Percentiles rank a stretch among this genome's conserved stretches.
These are phyloP conservation scores for Rhea pennata DNA, from an alignment of 2,113 vertebrate genomes.

Conservation along the genomic window DNA sequence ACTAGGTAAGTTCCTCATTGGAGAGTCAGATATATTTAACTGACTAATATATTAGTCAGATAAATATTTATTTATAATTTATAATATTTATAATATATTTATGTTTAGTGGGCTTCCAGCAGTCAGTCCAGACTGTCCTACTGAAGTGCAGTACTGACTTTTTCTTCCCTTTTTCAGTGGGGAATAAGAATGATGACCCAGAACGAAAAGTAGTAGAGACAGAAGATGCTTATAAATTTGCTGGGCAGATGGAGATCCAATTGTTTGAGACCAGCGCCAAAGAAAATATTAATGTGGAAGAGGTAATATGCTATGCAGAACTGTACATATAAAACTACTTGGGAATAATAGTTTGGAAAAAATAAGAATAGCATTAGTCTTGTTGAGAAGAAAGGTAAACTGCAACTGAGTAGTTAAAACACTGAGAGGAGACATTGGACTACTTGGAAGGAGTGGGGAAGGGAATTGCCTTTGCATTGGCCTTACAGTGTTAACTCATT, in stretches of 20 bases:
- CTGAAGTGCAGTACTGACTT: background rate
- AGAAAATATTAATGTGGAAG: conserved; percentile 98
- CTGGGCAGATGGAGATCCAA: conserved; percentile 98
- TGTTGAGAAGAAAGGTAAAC: background rate
- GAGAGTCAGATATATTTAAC: background rate
- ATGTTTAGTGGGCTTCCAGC: background rate
- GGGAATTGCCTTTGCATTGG: background rate
- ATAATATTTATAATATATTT: background rate
- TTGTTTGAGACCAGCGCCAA: conserved; percentile 99
- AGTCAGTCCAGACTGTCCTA: background rate
- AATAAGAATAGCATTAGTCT: background rate
- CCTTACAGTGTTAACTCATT: rapidly evolving
- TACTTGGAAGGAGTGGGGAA: background rate
- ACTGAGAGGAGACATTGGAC: background rate
- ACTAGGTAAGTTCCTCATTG: conserved; percentile 83
- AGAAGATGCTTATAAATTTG: conserved; percentile 97
- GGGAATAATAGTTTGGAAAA: background rate
- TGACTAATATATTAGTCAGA: too few relatives aligned
- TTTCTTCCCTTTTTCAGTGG: conserved; percentile 80
- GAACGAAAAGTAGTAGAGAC: conserved; percentile 98
- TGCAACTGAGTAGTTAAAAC: background rate
- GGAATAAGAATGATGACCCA: conserved; percentile 98
- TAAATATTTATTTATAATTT: too few relatives aligned
- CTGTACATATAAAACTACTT: rapidly evolving
- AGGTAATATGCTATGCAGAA: conserved; percentile 77